A percentile compares a stretch with the other conserved stretches of the same genome.
phyloP scores from a whole-genome alignment of 2,888 invertebrate species.

The Nymphalis c-album region DNA sequence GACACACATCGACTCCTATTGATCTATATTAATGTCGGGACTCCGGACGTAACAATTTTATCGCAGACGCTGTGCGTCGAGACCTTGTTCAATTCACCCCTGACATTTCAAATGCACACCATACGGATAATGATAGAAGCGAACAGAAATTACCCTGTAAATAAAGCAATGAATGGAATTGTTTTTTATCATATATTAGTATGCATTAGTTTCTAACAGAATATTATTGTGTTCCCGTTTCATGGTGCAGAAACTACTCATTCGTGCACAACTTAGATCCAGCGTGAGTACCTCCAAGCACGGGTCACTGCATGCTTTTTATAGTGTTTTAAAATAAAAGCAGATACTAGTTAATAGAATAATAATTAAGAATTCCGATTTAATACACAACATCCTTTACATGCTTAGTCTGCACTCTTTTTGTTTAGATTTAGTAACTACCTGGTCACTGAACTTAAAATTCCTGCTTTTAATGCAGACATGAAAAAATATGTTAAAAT shows the following conservation, averaged over 20 bases:
- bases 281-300: constrained; percentile 63
- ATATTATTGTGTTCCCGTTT: constrained; percentile 47
- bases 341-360: neutral
- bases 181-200: constrained; percentile 1
- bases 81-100: constrained; percentile 58
- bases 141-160: neutral
- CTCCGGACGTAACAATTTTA: constrained; percentile 36
- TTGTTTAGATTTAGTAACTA: neutral
- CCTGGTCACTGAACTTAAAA: too few relatives aligned
- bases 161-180: constrained; percentile 9
- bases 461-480: too few relatives aligned
- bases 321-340: neutral
- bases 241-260: constrained; percentile 74
- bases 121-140: neutral
- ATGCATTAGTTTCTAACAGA: constrained; percentile 27
- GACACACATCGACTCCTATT: constrained; percentile 67
- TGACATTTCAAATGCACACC: constrained; percentile 54
- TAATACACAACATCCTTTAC: neutral
- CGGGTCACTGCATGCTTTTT: constrained; percentile 36
- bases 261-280: constrained; percentile 78
- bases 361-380: neutral
- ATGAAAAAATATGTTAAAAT: too few relatives aligned
- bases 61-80: constrained; percentile 54
- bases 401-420: neutral
- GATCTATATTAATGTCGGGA: constrained; percentile 64